Evolutionary conservation across 1,140 invertebrate genomes (phyloP), one percentile per base, ranked within the genome.

Genomic region (Trialeurodes vaporariorum): DNA sequence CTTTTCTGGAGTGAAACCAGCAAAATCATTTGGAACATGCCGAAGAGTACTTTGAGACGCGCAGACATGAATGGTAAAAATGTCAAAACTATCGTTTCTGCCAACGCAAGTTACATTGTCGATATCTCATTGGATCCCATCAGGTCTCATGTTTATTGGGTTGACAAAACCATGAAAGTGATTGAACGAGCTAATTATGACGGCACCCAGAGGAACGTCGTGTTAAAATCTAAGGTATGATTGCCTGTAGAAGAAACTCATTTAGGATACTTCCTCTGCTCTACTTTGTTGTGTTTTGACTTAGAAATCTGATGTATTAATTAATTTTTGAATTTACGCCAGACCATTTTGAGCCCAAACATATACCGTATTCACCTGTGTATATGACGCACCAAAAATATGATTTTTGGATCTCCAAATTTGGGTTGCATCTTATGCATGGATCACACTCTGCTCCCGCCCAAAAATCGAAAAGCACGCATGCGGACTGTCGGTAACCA

Each of bases 61-160:
- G 69, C 73, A 9, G 70, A 72, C 61, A 65, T 72, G 25, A 63
- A 59, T 59, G 74, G 72, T n/a, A 26, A 40, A 9, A 61, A 69
- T 58, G 61, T 69, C 26, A 62, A 61, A 27, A 65, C 61, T 13
- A 60, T 76, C 1, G 25, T 70, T n/a, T 49, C 24, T 17, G 21
- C 63, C 17, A 58, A 67, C 13, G 22, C 69, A 1, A 65, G 64
- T 12, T 24, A 63, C n/a, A 61, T 73, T 11, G 65, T 61, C 25
- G 74, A 72, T 58, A 62, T 77, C 17, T 60, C 68, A 5, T 22
- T 76, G n/a, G 76, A 77, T 70, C 58, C 67, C 2, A 65, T 76
- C 24, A 69, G 71, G 27, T 59, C 67, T 23, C 49, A 67, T 27
- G 25, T 76, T 5, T 76, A 75, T 64, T 75, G 71, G 70, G 63